Evolutionary conservation across 2,888 invertebrate species (phyloP), one percentile per base, ranked within the genome.

Genomic region (Agrenia bidenticulata): DNA sequence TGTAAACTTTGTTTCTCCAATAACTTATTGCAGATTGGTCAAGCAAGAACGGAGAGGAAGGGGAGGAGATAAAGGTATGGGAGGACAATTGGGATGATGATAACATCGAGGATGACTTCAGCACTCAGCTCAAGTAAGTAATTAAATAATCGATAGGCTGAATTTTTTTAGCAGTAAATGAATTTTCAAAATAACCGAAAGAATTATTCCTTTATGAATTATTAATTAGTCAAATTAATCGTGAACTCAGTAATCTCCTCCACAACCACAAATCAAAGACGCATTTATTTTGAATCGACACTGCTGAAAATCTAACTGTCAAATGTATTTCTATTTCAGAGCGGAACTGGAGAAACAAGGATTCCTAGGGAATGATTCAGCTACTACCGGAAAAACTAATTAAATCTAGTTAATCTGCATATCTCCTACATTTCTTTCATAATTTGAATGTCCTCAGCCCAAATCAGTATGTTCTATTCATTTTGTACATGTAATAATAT

Each of bases 21-120:
- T n/a, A n/a, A n/a, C n/a, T 56, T 54, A 24, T 58, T 37, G 41
- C 11, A 83, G 84, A 83, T 72, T 83, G 84, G 61, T n/a, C 64
- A 53, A 51, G 32, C 60, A 51, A 81, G 81, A 2, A 87, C 70
- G 89, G 90, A 61, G 94, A 92, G 77, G 94, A 93, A 79, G 93
- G 93, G 67, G 92, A 94, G 77, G 96, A 96, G 78, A 89, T 95
- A 0, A 97, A 95, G 75, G 97, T 98, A 0, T 99, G 98, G 98
- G 98, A 99, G 81, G 98, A 99, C 79, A 98, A 99, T 79, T 99
- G 98, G 99, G 99, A 99, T 80, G 98, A 99, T 81, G 98, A 99
- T 79, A 92, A 97, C 77, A 89, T 96, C 15, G 98, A 98, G 81
- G 98, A 98, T 80, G 98, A 98, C 82, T 98, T 99, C 79, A 94